Evolutionary conservation across 2,888 invertebrate species (phyloP).

Genomic region (Acanthosepion lycidas): DNA sequence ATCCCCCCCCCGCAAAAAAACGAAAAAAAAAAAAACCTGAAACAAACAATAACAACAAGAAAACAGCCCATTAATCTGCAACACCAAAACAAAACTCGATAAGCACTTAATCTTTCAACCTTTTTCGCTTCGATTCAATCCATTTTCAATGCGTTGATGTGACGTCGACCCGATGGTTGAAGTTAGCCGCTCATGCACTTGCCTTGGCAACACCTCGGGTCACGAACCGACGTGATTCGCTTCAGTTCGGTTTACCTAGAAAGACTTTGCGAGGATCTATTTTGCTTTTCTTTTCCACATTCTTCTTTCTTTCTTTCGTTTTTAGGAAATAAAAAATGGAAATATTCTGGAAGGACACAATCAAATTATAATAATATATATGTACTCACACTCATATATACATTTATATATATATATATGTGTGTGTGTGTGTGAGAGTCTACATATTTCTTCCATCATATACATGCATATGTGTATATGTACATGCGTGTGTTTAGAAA

Average conservation of each 20-base stretch:
- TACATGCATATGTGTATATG: no score
- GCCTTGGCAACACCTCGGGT: slow-evolving; percentile 5
- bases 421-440: no score
- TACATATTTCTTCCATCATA: no score
- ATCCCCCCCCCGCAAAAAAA: no score
- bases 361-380: background rate
- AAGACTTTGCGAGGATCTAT: background rate
- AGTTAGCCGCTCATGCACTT: background rate
- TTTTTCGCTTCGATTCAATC: background rate
- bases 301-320: background rate
- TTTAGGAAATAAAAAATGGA: background rate
- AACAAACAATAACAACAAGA: background rate
- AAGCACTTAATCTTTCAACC: slow-evolving; percentile 4
- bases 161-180: background rate
- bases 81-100: background rate
- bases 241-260: background rate
- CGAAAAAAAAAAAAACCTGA: no score
- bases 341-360: background rate
- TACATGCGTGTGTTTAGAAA: no score
- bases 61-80: background rate
- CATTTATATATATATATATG: no score
- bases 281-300: background rate
- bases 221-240: background rate
- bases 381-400: background rate
- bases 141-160: slow-evolving; percentile 33